Evolutionary conservation across 2,797 vertebrate genomes (phyloP), one percentile per base, ranked within the genome.

Genomic region (Hypotaenidia philippensis): DNA sequence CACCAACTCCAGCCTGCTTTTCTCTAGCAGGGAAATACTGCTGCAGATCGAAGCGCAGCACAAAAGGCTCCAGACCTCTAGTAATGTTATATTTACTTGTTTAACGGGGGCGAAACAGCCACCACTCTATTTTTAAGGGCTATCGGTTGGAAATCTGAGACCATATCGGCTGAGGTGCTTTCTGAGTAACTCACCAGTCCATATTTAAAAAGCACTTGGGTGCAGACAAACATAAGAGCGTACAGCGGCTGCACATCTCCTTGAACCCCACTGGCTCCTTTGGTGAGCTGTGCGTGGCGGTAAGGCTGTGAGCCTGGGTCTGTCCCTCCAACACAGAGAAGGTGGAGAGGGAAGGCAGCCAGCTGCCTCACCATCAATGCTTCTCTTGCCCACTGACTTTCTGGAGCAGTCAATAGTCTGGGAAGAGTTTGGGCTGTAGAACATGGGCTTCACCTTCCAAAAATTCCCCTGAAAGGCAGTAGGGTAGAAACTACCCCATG

Each of bases 1-100:
- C 96, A 96, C 94, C 79, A 64, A 41, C 90, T 88, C 93, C 96
- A 93, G 90, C 90, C 90, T 92, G 85, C 60, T 96, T 97, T 95
- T 94, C 86, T 94, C 90, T 90, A 76, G 74, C 34, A 60, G 57
- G 90, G 91, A 84, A 84, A 89, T 88, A 93, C 95, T 90, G 93
- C 92, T 92, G 89, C 36, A 75, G 87, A 80, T 90, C 16, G 18
- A 87, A 74, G 87, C 94, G 86, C 78, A 59, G 91, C 60, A 50
- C 85, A 80, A 94, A 93, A 93, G 66, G 49, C 83, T 89, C 81
- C 59, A 93, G 85, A 82, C 75, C 60, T 90, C 88, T 89, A 90
- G 69, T 93, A 71, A 83, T 72, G 56, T 93, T 89, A 47, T 17
- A 72, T 57, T 59, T 83, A 72, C 49, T 79, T 75, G n/a, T 92